Percentiles rank a stretch among this genome's conserved stretches.
Conservation (phyloP, 2,888 invertebrate genomes). For the Drosophila pseudotalamancana region DNA sequence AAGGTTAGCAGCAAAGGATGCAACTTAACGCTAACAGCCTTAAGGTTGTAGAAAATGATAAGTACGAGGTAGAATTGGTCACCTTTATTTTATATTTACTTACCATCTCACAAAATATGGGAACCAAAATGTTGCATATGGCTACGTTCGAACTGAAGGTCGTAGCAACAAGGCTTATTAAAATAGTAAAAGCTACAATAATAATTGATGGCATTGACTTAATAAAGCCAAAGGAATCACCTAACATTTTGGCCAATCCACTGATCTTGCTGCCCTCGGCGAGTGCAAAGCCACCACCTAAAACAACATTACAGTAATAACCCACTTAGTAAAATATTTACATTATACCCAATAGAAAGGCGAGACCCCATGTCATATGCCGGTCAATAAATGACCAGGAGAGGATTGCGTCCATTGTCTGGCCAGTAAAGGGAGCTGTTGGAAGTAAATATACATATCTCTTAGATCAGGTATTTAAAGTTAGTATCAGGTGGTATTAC, state of each 20-base stretch:
- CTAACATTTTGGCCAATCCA: slow-evolving; percentile 90
- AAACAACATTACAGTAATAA: not conserved
- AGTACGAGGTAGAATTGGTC: not conserved
- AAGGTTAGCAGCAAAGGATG: slow-evolving; percentile 95
- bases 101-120: slow-evolving; percentile 90
- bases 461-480: not conserved
- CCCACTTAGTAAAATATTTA: not conserved
- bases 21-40: slow-evolving; percentile 89
- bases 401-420: slow-evolving; percentile 87
- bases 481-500: slow-evolving; percentile 24
- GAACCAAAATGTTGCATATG: slow-evolving; percentile 92
- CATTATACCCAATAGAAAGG: slow-evolving; percentile 91
- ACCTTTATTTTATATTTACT: not conserved
- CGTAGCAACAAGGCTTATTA: slow-evolving; percentile 90
- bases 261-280: slow-evolving; percentile 93
- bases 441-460: too few species aligned
- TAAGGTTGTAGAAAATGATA: too few species aligned
- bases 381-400: slow-evolving; percentile 92
- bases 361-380: slow-evolving; percentile 94
- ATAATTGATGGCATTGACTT: slow-evolving; percentile 85
- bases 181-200: slow-evolving; percentile 89
- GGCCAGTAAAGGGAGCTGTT: slow-evolving; percentile 59
- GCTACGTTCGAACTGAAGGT: slow-evolving; percentile 92
- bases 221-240: slow-evolving; percentile 88
- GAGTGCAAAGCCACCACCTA: slow-evolving; percentile 94